phyloP scores from a whole-genome alignment of 2,113 vertebrate genomes.

The Microcebus tavaratra region DNA sequence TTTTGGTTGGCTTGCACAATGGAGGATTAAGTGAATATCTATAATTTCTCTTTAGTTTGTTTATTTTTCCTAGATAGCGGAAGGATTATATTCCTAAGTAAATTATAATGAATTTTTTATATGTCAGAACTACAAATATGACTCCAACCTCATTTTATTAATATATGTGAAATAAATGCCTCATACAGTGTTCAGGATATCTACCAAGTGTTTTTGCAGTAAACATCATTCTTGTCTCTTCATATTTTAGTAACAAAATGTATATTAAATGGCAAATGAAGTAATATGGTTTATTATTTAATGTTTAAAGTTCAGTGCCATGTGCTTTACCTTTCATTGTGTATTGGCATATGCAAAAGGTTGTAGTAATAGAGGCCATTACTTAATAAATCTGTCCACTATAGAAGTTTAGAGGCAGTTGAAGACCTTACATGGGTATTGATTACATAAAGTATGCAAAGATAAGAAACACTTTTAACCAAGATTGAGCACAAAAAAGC shows the following conservation, averaged over 20 bases:
- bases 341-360: neutral
- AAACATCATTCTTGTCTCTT: neutral
- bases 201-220: neutral
- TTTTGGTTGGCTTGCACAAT: constrained; percentile 15
- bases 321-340: neutral
- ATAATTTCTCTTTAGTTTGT: neutral
- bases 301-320: neutral
- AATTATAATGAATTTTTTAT: neutral
- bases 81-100: neutral
- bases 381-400: neutral
- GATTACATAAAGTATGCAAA: neutral
- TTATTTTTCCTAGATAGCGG: constrained; percentile 21
- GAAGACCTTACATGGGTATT: neutral
- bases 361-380: neutral
- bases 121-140: neutral
- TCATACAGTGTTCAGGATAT: neutral
- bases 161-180: neutral
- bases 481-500: neutral
- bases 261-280: constrained; percentile 8
- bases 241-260: constrained; percentile 7
- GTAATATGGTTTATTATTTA: neutral
- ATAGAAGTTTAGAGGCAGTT: neutral
- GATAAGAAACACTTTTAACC: neutral
- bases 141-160: neutral
- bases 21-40: neutral